Evolutionary conservation across 2,113 vertebrate species (phyloP).

Genomic region (Centropus unirufus): DNA sequence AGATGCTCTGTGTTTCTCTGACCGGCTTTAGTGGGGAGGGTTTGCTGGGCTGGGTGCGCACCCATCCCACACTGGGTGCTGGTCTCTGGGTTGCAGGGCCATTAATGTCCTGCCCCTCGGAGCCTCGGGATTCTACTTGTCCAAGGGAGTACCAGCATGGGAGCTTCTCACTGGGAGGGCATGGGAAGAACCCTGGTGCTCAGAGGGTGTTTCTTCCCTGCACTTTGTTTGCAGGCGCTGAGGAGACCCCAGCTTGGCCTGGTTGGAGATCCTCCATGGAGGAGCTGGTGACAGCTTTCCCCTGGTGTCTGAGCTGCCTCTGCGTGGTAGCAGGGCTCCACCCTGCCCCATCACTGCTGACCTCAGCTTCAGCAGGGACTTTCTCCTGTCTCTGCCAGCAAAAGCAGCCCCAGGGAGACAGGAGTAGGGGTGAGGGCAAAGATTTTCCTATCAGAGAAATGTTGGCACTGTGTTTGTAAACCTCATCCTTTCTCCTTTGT

Average conservation of each 20-base stretch:
- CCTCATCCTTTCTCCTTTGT: not conserved
- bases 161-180: not conserved
- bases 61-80: not conserved
- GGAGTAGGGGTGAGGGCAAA: not conserved
- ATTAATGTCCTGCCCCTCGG: not conserved
- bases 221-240: not conserved
- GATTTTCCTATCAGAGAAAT: not conserved
- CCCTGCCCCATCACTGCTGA: not conserved
- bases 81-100: not conserved
- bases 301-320: not conserved
- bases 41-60: not conserved
- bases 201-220: not conserved
- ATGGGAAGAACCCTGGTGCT: accelerated
- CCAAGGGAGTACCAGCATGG: not conserved
- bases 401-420: not conserved
- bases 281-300: not conserved
- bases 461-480: not conserved
- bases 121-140: not conserved
- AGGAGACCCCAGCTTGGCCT: accelerated
- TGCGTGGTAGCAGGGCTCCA: not conserved
- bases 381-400: not conserved
- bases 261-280: accelerated
- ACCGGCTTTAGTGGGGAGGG: not conserved
- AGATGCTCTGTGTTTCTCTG: not conserved
- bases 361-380: not conserved